Conservation (phyloP, 1,140 invertebrate species). For the Sitodiplosis mosellana region DNA sequence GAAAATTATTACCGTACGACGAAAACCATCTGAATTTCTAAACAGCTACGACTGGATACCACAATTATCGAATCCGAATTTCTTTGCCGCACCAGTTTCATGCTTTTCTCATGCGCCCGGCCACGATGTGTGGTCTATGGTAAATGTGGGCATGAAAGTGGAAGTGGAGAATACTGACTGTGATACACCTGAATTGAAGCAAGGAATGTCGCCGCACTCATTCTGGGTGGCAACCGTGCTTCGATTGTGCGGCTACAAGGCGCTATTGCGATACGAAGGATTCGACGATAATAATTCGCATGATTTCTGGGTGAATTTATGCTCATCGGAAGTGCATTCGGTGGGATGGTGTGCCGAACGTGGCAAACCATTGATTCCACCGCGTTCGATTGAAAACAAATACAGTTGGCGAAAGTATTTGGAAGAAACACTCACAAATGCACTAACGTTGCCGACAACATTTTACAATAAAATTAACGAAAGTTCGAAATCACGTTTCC, state of each 20-base stretch:
- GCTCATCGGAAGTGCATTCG: constrained; percentile 80
- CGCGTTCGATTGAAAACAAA: constrained; percentile 76
- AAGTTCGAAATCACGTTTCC: constrained; percentile 63
- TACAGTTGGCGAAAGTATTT: constrained; percentile 91
- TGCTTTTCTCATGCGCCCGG: constrained; percentile 84
- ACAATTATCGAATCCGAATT: constrained; percentile 52
- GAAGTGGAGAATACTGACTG: constrained; percentile 86
- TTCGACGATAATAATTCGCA: constrained; percentile 71
- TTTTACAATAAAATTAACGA: constrained; percentile 77
- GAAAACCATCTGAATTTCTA: constrained; percentile 36
- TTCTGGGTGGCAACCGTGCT: constrained; percentile 92
- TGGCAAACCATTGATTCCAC: constrained; percentile 85
- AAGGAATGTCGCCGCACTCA: constrained; percentile 51
- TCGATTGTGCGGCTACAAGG: constrained; percentile 80
- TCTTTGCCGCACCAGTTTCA: constrained; percentile 71
- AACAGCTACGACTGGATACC: constrained; percentile 69
- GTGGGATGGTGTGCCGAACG: constrained; percentile 94
- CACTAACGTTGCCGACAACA: constrained; percentile 76
- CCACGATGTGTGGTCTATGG: constrained; percentile 81
- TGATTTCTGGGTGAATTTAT: constrained; percentile 93
- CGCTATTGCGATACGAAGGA: constrained; percentile 83
- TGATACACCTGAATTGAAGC: constrained; percentile 45
- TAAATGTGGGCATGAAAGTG: constrained; percentile 86
- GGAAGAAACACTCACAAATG: constrained; percentile 77
- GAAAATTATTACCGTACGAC: constrained; percentile 26